These are phyloP conservation scores for Chionodraco myersi DNA, from an alignment of 2,113 vertebrate species.

Conservation along the genomic window DNA sequence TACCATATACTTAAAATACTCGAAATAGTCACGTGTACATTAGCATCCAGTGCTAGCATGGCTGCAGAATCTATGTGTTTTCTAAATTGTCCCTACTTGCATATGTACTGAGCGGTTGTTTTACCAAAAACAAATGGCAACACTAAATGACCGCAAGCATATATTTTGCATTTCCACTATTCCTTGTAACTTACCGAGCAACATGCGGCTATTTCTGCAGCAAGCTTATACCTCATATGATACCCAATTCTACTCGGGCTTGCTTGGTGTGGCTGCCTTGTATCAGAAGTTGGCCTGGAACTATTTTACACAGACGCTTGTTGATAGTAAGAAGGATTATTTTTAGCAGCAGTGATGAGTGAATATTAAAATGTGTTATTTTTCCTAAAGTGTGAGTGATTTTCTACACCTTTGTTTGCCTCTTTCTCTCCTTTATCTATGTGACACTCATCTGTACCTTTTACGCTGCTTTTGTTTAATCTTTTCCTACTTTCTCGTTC, in stretches of 20 bases:
- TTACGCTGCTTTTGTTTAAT: neutral
- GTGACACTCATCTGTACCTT: too few relatives aligned
- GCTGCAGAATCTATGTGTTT: too few relatives aligned
- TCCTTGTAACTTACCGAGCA: neutral
- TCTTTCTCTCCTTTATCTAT: too few relatives aligned
- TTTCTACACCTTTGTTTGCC: neutral
- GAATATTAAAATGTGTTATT: neutral
- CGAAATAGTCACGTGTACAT: too few relatives aligned
- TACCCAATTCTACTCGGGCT: neutral
- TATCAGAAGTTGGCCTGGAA: neutral
- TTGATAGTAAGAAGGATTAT: constrained; percentile 19
- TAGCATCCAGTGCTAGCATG: too few relatives aligned
- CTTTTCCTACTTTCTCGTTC: neutral
- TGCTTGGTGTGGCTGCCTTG: neutral
- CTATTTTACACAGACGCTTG: constrained; percentile 2
- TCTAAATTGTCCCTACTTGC: too few relatives aligned
- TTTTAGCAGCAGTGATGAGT: constrained; percentile 7
- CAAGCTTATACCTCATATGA: neutral
- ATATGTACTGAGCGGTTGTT: too few relatives aligned
- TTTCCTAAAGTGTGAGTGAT: constrained; percentile 9
- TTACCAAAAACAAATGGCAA: too few relatives aligned
- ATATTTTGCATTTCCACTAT: too few relatives aligned
- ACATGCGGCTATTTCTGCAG: neutral
- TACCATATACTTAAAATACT: too few relatives aligned
- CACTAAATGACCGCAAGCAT: too few relatives aligned